phyloP scores from a whole-genome alignment of 64 coral and sea anemone genomes.

The Montipora sp. region DNA sequence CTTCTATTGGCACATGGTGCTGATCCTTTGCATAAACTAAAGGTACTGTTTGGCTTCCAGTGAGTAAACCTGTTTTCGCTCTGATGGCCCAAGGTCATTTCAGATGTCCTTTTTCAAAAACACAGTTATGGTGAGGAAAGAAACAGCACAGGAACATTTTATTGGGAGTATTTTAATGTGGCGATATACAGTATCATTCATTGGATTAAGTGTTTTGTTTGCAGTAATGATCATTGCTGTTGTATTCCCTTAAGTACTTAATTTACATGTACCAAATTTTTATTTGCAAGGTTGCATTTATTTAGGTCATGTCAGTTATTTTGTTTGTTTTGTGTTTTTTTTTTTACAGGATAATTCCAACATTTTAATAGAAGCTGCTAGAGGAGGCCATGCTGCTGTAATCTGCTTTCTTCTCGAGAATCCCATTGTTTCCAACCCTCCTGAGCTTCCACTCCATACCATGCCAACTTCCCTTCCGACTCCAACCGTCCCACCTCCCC shows the following conservation, averaged over 20 bases:
- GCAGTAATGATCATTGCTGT: too few relatives aligned
- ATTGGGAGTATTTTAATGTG: too few relatives aligned
- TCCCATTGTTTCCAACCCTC: slow-evolving; percentile 81
- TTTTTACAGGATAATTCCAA: slow-evolving; percentile 88
- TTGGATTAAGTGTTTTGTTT: too few relatives aligned
- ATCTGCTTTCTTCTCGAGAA: slow-evolving; percentile 89
- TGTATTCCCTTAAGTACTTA: too few relatives aligned
- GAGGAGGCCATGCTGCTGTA: slow-evolving; percentile 96
- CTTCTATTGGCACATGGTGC: slow-evolving; percentile 96
- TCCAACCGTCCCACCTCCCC: slow-evolving; percentile 88
- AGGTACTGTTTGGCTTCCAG: slow-evolving; percentile 48
- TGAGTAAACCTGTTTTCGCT: neutral
- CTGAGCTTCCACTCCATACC: slow-evolving; percentile 84
- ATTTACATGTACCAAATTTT: neutral
- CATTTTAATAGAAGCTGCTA: slow-evolving; percentile 95
- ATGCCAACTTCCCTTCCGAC: slow-evolving; percentile 76
- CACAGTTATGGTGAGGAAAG: too few relatives aligned
- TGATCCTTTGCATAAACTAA: slow-evolving; percentile 91
- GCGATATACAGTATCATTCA: too few relatives aligned
- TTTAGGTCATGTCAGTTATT: neutral
- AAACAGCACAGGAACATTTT: too few relatives aligned
- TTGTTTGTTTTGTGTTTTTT: neutral
- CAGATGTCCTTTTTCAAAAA: too few relatives aligned
- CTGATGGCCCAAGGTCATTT: neutral
- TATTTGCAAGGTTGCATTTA: neutral